Evolutionary conservation across 1,140 invertebrate species (phyloP).

Genomic region (Sminthurides bifidus): DNA sequence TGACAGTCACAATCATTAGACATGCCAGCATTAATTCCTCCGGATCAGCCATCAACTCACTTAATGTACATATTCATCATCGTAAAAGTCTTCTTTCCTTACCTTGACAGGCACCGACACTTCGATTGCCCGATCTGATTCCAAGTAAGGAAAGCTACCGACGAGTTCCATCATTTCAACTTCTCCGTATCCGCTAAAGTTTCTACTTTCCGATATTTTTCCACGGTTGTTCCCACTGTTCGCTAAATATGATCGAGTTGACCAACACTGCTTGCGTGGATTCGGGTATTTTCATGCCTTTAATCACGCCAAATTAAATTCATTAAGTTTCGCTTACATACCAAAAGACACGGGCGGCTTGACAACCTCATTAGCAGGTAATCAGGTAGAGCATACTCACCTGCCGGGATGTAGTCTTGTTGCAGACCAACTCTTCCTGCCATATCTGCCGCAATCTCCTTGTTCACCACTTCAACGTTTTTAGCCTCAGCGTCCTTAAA

Average conservation of each 20-base stretch:
- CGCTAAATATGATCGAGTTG: neutral
- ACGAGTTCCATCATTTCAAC: conserved; percentile 11
- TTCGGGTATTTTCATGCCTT: neutral
- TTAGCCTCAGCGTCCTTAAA: neutral
- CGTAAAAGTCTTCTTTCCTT: neutral
- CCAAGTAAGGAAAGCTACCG: conserved; percentile 8
- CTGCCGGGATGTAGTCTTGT: conserved; percentile 10
- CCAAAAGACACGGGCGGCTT: no score
- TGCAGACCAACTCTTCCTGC: neutral
- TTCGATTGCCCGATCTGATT: conserved; percentile 9
- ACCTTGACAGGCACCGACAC: conserved; percentile 11
- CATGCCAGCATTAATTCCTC: neutral
- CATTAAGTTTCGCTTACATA: neutral
- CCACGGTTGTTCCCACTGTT: neutral
- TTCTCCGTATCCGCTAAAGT: neutral
- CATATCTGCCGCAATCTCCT: neutral
- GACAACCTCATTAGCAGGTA: no score
- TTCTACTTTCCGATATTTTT: conserved; percentile 2
- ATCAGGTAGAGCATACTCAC: conserved; percentile 3
- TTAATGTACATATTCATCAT: neutral
- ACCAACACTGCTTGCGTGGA: conserved; percentile 9
- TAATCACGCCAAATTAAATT: neutral
- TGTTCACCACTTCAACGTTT: neutral
- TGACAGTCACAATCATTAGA: no score
- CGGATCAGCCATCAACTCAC: neutral